These are phyloP conservation scores for Aythya fuligula DNA, from an alignment of 2,797 vertebrate genomes.

Conservation along the genomic window DNA sequence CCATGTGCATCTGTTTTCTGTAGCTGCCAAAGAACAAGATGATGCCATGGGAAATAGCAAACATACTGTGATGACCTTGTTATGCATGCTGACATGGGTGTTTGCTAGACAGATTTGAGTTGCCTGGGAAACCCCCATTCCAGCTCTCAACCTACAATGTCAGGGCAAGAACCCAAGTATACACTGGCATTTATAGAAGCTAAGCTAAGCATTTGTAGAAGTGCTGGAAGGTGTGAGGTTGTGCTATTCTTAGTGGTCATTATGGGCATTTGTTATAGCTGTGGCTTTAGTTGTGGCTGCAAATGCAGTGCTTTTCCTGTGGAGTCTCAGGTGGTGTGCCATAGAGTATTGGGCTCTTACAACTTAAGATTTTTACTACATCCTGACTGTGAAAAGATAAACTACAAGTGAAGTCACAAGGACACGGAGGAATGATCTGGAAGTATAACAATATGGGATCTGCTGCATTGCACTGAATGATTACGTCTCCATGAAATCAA, in stretches of 20 bases:
- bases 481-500: not conserved
- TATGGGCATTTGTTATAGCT: not conserved
- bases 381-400: not conserved
- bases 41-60: conserved; percentile 40
- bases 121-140: conserved; percentile 58
- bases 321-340: not conserved
- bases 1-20: conserved; percentile 27
- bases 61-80: conserved; percentile 49
- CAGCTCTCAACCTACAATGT: conserved; percentile 30
- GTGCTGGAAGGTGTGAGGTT: conserved; percentile 15
- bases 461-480: not conserved
- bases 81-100: conserved; percentile 11
- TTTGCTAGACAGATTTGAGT: conserved; percentile 60
- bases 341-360: not conserved
- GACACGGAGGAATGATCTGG: not conserved
- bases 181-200: conserved; percentile 44
- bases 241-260: conserved; percentile 41
- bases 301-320: not conserved
- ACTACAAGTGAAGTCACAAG: not conserved
- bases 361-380: conserved; percentile 1
- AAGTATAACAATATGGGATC: not conserved
- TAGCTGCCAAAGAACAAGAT: conserved; percentile 58
- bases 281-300: not conserved
- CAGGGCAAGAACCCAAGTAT: conserved; percentile 5
- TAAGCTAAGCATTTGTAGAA: conserved; percentile 8